Evolutionary conservation across 1,140 invertebrate genomes (phyloP).

Genomic region (Holcopasites calliopsidis): DNA sequence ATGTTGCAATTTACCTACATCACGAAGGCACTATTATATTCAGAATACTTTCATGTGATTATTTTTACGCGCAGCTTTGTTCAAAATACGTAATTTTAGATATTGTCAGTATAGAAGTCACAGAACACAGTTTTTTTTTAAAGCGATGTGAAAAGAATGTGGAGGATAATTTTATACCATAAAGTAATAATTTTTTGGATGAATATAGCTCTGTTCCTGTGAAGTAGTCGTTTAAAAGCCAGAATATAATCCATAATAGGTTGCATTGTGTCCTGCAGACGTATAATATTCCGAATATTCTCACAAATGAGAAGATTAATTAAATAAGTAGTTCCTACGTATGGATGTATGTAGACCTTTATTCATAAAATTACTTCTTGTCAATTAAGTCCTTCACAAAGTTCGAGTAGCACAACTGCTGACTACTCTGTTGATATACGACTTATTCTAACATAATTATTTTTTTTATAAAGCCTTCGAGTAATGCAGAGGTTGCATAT

Average conservation of each 20-base stretch:
- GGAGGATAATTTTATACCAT: too few relatives aligned
- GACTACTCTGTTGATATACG: constrained; percentile 32
- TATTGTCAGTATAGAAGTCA: too few relatives aligned
- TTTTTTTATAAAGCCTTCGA: constrained; percentile 43
- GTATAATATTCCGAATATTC: neutral
- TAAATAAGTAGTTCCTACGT: constrained; percentile 20
- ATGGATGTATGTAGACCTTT: constrained; percentile 50
- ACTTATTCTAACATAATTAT: constrained; percentile 59
- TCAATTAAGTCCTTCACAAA: constrained; percentile 59
- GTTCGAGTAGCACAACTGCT: constrained; percentile 38
- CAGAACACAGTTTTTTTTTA: neutral
- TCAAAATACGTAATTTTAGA: too few relatives aligned
- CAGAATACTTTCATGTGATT: neutral
- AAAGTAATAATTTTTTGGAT: too few relatives aligned
- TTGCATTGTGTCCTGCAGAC: constrained; percentile 7
- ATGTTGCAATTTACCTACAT: too few relatives aligned
- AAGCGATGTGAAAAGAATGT: too few relatives aligned
- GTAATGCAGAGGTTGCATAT: constrained; percentile 30
- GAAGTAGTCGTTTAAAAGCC: too few relatives aligned
- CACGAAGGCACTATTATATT: too few relatives aligned
- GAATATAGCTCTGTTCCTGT: too few relatives aligned
- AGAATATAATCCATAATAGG: neutral
- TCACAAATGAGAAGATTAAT: neutral
- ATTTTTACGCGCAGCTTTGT: too few relatives aligned
- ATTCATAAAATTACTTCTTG: constrained; percentile 61